Evolutionary conservation across 2,888 invertebrate genomes (phyloP).

Genomic region (Neocrepidodera transversa): DNA sequence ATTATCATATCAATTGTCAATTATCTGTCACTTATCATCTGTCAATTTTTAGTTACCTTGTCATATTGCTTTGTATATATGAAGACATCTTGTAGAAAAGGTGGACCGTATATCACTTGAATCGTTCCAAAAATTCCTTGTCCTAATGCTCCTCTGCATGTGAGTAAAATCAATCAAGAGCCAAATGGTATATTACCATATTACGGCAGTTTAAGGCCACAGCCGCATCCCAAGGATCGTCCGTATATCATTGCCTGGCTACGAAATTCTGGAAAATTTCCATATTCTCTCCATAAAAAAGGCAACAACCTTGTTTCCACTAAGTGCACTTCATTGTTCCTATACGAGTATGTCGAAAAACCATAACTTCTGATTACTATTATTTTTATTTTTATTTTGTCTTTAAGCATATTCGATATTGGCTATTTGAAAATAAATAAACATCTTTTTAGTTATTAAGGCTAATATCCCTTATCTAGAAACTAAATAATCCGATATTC

Average conservation of each 20-base stretch:
- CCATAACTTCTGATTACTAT: constrained; percentile 12
- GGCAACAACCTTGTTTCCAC: constrained; percentile 16
- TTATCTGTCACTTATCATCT: too few relatives aligned
- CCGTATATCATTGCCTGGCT: constrained; percentile 6
- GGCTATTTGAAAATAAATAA: too few relatives aligned
- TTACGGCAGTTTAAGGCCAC: constrained; percentile 10
- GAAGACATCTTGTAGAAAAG: not conserved
- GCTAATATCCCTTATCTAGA: too few relatives aligned
- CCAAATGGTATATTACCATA: constrained; percentile 15
- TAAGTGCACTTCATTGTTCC: constrained; percentile 18
- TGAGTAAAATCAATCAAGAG: constrained; percentile 10
- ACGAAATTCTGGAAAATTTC: constrained; percentile 7
- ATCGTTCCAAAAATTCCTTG: not conserved
- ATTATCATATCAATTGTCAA: too few relatives aligned
- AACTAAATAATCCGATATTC: not conserved
- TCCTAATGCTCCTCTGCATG: constrained; percentile 1
- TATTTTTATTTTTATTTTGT: constrained; percentile 3
- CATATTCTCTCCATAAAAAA: constrained; percentile 14
- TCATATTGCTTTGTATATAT: too few relatives aligned
- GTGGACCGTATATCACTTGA: not conserved
- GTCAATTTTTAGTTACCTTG: too few relatives aligned
- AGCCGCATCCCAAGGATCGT: not conserved
- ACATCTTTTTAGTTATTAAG: too few relatives aligned
- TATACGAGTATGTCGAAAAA: constrained; percentile 9
- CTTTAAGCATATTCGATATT: not conserved